Base-by-base conservation (phyloP, 1,140 invertebrate species). In the Trinorchestia longiramus region DNA sequence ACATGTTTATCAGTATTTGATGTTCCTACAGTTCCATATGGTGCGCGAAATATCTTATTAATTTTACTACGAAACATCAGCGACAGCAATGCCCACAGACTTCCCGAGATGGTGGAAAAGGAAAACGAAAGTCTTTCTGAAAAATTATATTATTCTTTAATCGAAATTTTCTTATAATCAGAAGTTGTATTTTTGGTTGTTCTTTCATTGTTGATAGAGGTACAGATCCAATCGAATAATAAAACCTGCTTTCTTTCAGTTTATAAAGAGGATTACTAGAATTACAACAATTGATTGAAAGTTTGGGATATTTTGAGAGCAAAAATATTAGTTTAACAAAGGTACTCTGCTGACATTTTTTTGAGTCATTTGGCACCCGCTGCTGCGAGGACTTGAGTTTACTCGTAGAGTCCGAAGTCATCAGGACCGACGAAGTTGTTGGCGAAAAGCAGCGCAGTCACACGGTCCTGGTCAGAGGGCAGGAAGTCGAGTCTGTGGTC, bases 341-440 rank as follows among this genome's bases (percentile, higher is more conserved):
- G 36, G 8, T 15, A 15, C 8, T 77, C 62, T 77, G 62, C 62
- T 19, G 8, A 77, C 3, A 36, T 77, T 36, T 36, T 77, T 53
- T 28, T 77, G 62, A 77, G 19, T 6, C 47, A 8, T 53, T 53
- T 53, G 62, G 15, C 28, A 19, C 62, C 36, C 15, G 62, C 62
- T 36, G 62, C 62, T 19, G 1, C 1, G 15, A 36, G 8, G 28
- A 77, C 62, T 19, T 36, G n/a, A 90, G 88, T 94, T 94, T 47
- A 94, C 44, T 94, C 92, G 92, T 94, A 94, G 19, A 94, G 92
- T 0, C 92, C 92, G 44, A 94, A 94, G 92, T 94, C 92, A 40
- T 94, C 92, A n/a, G 92, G 92, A 3, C 92, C 92, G 43, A 94
- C 92, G 43, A 94, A n/a, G 44, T 94, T 94, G 92, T 94, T 94